A percentile compares a stretch with the other conserved stretches of the same genome.
Evolutionary conservation across 2,888 invertebrate species (phyloP).

Genomic region (Pandemis corylana): DNA sequence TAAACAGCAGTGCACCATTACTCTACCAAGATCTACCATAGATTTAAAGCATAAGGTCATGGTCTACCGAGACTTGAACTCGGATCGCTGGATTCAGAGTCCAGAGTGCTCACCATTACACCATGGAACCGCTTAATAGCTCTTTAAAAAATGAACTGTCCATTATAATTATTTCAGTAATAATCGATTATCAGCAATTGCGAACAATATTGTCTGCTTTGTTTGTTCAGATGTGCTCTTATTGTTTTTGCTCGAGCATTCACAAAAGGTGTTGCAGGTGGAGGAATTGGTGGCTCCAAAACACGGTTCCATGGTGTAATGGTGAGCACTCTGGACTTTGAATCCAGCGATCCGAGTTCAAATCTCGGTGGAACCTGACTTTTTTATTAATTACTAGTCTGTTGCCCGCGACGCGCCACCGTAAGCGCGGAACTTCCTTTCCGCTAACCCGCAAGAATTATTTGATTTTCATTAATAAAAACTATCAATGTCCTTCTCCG

Average conservation of each 20-base stretch:
- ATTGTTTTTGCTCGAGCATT: conserved; percentile 1
- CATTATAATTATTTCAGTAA: not conserved
- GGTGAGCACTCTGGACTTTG: conserved; percentile 93
- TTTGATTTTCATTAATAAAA: too few relatives aligned
- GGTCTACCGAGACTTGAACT: conserved; percentile 88
- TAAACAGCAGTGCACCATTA: too few relatives aligned
- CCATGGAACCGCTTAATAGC: not conserved
- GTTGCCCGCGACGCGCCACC: too few relatives aligned
- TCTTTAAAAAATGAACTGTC: not conserved
- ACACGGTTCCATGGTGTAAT: conserved; percentile 90
- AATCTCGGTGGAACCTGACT: conserved; percentile 90
- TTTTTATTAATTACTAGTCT: too few relatives aligned
- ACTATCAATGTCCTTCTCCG: too few relatives aligned
- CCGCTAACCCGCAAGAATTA: too few relatives aligned
- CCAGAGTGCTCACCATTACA: conserved; percentile 87
- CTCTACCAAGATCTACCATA: too few relatives aligned
- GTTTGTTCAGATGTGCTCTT: not conserved
- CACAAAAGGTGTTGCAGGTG: not conserved
- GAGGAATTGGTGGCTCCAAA: conserved; percentile 3
- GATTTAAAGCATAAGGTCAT: too few relatives aligned
- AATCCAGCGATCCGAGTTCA: conserved; percentile 94
- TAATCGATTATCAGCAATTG: not conserved
- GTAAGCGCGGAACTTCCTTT: too few relatives aligned
- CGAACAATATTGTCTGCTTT: not conserved
- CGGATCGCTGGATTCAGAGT: conserved; percentile 88